Base-by-base conservation (phyloP, 2,113 vertebrate genomes). In the Corythoichthys haematopterus region DNA sequence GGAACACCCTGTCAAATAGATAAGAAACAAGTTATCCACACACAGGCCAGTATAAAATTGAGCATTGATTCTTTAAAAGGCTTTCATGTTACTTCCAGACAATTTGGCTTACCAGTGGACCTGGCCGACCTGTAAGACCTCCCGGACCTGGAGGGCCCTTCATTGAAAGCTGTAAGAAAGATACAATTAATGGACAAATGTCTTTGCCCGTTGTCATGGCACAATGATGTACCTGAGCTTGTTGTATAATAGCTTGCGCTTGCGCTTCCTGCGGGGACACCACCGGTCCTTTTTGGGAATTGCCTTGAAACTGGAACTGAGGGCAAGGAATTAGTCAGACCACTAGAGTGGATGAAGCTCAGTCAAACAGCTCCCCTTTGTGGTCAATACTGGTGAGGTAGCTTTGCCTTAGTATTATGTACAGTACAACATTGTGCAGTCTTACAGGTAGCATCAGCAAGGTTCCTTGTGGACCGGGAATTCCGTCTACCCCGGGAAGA, bases 391-490 rank as follows among this genome's bases (percentile, higher is more conserved):
- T 50, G 74, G 20, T n/a, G 61, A 68, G 64, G 69, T 4, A 43
- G 6, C 40, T 43, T 43, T 43, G 40, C 9, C 40, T 43, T 7
- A 43, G 40, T 43, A 43, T 43, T 45, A 28, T 60, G 64, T 13
- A 35, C 64, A 8, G 64, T 13, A 35, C 64, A 8, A 33, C 10
- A 16, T 13, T 15, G 62, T 13, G 62, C 16, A n/a, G 16, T 81
- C 92, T 92, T 87, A 98, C 96, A 63, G 95, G 96, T 72, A 97
- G 83, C 95, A 97, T 93, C 65, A 98, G 80, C 77, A 94, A 81
- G 0, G 94, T 97, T 69, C 96, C 95, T 0, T 94, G 90, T 0
- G 90, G 92, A 52, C 95, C 95, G 0, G 90, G 93, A 64, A 94
- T 90, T 36, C 96, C 96, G 4, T 93, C 94, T 14, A 84, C 84